A percentile compares a stretch with the other conserved stretches of the same genome.
Evolutionary conservation across 1,140 invertebrate species (phyloP).

Genomic region (Cepaea nemoralis): DNA sequence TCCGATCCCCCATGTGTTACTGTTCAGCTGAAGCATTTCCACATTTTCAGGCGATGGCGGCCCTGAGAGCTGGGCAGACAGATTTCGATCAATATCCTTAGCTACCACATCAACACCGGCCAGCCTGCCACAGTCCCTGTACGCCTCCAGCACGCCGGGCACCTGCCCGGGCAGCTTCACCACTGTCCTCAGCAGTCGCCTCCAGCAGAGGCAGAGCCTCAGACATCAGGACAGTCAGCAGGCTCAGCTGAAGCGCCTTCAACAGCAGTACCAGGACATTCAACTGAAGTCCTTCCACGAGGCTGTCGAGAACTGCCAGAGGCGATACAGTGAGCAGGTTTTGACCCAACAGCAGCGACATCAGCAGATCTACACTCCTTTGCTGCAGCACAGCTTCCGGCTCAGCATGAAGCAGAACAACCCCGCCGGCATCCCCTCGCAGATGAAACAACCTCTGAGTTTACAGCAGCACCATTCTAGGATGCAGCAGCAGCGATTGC

Average conservation of each 20-base stretch:
- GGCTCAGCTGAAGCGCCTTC: not conserved
- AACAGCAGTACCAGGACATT: conserved; percentile 9
- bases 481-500: not conserved
- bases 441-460: not conserved
- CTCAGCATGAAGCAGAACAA: not conserved
- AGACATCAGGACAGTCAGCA: not conserved
- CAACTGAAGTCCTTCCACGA: conserved; percentile 6
- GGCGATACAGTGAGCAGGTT: conserved; percentile 11
- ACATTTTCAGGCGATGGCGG: not conserved
- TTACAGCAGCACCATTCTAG: not conserved
- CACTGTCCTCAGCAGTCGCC: not conserved
- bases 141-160: not conserved
- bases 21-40: too few species aligned
- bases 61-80: not conserved
- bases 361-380: not conserved
- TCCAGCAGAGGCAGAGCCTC: not conserved
- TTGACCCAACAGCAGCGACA: not conserved
- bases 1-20: too few species aligned
- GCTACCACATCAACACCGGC: not conserved
- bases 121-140: not conserved
- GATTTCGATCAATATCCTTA: not conserved
- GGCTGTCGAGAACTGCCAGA: conserved; percentile 8
- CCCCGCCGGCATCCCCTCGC: not conserved
- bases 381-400: conserved; percentile 10
- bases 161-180: not conserved